Evolutionary conservation across 2,888 invertebrate species (phyloP), one percentile per base, ranked within the genome.

Genomic region (Anthrax anthrax): DNA sequence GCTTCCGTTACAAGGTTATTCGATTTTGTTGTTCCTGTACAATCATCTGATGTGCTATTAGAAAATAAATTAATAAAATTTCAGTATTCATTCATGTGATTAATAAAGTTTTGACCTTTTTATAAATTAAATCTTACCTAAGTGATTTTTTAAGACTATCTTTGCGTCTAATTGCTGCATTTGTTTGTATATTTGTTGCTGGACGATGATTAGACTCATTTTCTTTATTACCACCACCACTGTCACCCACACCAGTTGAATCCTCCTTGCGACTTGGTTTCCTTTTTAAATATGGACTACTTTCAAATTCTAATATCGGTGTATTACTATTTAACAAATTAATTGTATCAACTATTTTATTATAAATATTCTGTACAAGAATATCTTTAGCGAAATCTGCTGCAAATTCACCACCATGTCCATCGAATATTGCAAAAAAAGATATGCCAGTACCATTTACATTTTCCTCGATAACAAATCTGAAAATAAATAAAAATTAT

Each of bases 321-420:
- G 63, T 60, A 55, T 52, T 76, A 1, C 80, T 81, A 50, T 76
- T 72, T 54, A 80, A 74, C 52, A 80, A 70, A 57, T 80, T 77
- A 65, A 81, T 80, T 46, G 85, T 70, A 61, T 84, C 82, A 27
- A 80, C 72, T 40, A 88, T 78, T 70, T 83, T 85, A 59, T 80
- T 80, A 57, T 77, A 80, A 43, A 90, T 72, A 61, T 80, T 86
- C 62, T 84, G 81, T 52, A 91, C 81, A 17, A 94, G 73, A 56
- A 88, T 84, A 57, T 91, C 89, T 63, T 85, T 84, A 44, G 89
- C 89, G 70, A 86, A 94, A 62, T 92, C 87, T 18, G 92, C 91
- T 44, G 92, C 92, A 72, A 88, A 88, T 71, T 92, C 90, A 37
- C 94, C 95, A 43, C 94, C 95, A 65, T 95, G 94, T 1, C 94